Evolutionary conservation across 2,113 vertebrate genomes (phyloP).

Genomic region (Grammomys dolichurus): DNA sequence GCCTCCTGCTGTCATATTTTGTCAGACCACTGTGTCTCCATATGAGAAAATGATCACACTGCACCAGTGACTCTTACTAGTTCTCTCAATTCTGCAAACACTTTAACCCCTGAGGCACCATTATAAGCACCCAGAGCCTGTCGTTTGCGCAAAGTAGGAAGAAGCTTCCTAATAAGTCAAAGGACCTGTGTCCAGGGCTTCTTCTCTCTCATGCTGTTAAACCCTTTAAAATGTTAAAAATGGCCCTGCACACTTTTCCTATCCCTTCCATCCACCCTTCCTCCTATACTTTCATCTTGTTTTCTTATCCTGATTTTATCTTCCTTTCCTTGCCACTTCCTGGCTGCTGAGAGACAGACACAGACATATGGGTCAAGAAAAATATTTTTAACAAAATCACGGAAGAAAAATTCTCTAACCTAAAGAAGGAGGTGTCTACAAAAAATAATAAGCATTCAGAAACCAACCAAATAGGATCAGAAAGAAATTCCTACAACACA

Average conservation of each 20-base stretch:
- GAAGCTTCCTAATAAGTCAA: not conserved
- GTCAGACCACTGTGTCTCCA: constrained; percentile 40
- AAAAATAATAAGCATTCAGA: not conserved
- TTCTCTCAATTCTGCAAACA: constrained; percentile 54
- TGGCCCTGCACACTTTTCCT: not conserved
- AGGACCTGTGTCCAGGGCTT: not conserved
- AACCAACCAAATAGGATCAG: not conserved
- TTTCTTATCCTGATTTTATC: not conserved
- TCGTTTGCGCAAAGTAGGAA: not conserved
- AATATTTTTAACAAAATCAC: not conserved
- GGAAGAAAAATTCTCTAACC: no score
- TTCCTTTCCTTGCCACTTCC: not conserved
- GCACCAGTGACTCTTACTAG: not conserved
- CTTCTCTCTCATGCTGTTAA: not conserved
- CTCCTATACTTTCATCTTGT: not conserved
- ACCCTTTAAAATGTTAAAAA: not conserved
- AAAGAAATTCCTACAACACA: not conserved
- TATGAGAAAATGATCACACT: constrained; percentile 44
- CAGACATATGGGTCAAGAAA: not conserved
- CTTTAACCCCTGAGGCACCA: not conserved
- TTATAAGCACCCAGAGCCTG: constrained; percentile 10
- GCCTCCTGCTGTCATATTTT: constrained; percentile 30
- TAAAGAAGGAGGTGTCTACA: not conserved
- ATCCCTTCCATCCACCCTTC: no score
- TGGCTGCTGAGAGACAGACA: not conserved